Base-by-base conservation (phyloP, 2,888 invertebrate genomes). In the Drosophila cognata region DNA sequence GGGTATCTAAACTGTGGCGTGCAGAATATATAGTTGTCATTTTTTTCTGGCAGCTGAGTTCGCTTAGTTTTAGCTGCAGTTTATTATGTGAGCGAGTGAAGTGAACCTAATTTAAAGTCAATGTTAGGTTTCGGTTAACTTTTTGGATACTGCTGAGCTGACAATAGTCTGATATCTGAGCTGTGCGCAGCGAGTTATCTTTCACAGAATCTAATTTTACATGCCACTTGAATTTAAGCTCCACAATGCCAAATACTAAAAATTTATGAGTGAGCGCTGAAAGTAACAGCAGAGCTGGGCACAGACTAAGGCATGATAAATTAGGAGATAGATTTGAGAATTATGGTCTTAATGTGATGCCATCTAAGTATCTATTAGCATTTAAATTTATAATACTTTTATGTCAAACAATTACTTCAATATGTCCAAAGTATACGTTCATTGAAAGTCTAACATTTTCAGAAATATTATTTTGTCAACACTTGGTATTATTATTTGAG, bases 81-180 rank as follows among this genome's bases (percentile, higher is more conserved):
- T 87, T 84, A 81, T 87, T 76, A 81, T 74, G 87, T 68, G 58
- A 56, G 71, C 88, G 84, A 70, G 60, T 82, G 88, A 82, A 82
- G 74, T 69, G 80, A 87, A 79, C 74, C 84, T 87, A 87, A 84
- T 84, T 84, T 84, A 79, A 87, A 75, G 85, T 82, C 88, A 84
- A 87, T 77, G 74, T 77, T 71, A 29, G 81, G 68, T 69, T 81
- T 52, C 72, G 53, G 52, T 43, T n/a, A 60, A 74, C 62, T 68
- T 69, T 69, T 50, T 55, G 35, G 25, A 13, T 13, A 21, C 25
- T 53, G 50, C 53, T 67, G 50, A 33, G 13, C 35, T 33, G 16
- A 38, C 51, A 43, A 35, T 51, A 60, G 55, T 35, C 50, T 33
- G 41, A 60, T 55, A 55, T 55, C 48, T 31, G 68, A 11, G 38